Base-by-base conservation (phyloP, 1,140 invertebrate genomes). In the Lordiphosa clarofinis region DNA sequence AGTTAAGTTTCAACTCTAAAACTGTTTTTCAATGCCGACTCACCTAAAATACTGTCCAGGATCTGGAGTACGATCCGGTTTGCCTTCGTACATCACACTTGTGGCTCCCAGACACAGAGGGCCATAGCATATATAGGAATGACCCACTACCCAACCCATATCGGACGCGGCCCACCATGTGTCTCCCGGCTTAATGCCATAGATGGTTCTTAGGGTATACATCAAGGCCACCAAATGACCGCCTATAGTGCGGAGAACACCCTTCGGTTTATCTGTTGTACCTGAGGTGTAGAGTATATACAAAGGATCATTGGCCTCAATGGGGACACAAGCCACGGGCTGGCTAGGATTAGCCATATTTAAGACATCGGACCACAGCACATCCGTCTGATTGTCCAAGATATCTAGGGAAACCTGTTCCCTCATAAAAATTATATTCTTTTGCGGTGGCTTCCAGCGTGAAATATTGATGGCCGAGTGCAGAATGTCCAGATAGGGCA, bases 241-340 rank as follows among this genome's bases (percentile, higher is more conserved):
- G 1, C 95, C 96, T n/a, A 93, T 92, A 0, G 96, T 95, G 48
- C 96, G 91, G 48, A 96, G 93, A 19, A 97, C 92, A 4, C 96
- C 96, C 89, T 97, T 96, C 0, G 95, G 95, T 40, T 93, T 91
- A 69, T 94, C 95, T 91, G 96, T 96, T 9, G 96, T 96, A 49
- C 96, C 97, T 3, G 96, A 98, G 1, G 97, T 99, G 82, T 99
- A 98, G 0, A 99, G 90, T 57, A 99, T 94, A 74, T 98, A 99
- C 3, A 98, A 89, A 0, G 97, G 95, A 70, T 98, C 94, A 73
- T 96, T 97, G 7, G 96, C 94, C 69, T 95, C 93, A 0, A 98
- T 93, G 0, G 96, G 92, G 3, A 97, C 94, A 82, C 95, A 97
- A 2, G 95, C 93, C 61, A 94, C 93, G 9, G 93, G 93, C 1